Evolutionary conservation across 1,140 invertebrate species (phyloP).

Genomic region (Pseudomyrmex cubaensis): DNA sequence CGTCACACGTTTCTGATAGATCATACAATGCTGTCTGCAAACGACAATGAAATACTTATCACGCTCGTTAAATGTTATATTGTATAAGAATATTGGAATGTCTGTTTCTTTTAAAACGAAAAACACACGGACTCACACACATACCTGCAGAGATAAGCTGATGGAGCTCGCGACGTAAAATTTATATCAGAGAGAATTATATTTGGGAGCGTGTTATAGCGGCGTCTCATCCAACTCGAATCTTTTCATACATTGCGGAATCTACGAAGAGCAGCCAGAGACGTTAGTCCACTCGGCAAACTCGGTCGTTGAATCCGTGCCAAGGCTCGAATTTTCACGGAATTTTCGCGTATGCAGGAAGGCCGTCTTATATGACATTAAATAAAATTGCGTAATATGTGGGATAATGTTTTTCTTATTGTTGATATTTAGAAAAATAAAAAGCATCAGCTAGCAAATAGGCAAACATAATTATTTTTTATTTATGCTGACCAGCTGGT

Average conservation of each 20-base stretch:
- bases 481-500: too few species aligned
- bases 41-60: background rate
- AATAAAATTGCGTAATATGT: constrained; percentile 33
- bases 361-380: constrained; percentile 1
- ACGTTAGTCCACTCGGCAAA: constrained; percentile 31
- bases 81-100: background rate
- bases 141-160: constrained; percentile 22
- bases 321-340: constrained; percentile 57
- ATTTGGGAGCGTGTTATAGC: constrained; percentile 1
- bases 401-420: background rate
- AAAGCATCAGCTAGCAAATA: too few species aligned
- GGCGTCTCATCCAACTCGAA: constrained; percentile 36
- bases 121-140: constrained; percentile 22
- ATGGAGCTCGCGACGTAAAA: constrained; percentile 8
- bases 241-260: constrained; percentile 62
- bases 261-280: constrained; percentile 31
- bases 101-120: background rate
- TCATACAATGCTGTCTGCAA: background rate
- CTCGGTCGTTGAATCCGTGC: constrained; percentile 71
- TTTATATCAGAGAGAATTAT: constrained; percentile 7
- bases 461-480: too few species aligned
- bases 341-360: background rate
- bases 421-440: too few species aligned
- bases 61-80: background rate
- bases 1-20: too few species aligned